A percentile compares a stretch with the other conserved stretches of the same genome.
phyloP scores from a whole-genome alignment of 2,113 vertebrate species.

The Bettongia penicillata region DNA sequence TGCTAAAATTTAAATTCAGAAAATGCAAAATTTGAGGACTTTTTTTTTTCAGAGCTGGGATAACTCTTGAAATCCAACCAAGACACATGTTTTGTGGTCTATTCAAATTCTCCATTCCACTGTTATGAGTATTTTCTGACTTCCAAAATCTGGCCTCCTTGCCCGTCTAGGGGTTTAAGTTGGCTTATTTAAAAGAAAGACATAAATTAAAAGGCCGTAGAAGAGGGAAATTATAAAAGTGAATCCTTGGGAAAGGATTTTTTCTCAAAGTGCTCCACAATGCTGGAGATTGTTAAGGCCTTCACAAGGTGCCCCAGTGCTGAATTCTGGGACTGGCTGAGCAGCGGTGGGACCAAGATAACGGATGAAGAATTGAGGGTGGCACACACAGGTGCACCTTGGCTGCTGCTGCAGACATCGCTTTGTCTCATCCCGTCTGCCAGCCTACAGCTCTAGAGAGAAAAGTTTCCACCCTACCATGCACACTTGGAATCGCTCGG shows the following conservation, averaged over 20 bases:
- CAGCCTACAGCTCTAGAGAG: background rate
- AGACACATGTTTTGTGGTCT: background rate
- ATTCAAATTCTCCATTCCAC: background rate
- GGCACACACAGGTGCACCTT: too few relatives aligned
- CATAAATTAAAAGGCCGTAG: background rate
- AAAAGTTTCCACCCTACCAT: background rate
- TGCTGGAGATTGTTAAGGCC: background rate
- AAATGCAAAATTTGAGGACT: background rate
- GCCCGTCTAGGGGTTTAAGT: background rate
- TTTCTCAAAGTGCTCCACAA: accelerated
- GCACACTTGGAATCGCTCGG: background rate
- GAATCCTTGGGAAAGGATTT: background rate
- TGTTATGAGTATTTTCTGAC: background rate
- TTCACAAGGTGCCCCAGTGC: background rate
- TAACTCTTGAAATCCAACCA: background rate
- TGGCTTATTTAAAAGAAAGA: constrained; percentile 7
- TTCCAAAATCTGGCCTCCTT: background rate
- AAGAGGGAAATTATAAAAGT: background rate
- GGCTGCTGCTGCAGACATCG: background rate
- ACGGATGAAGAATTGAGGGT: background rate
- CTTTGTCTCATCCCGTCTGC: background rate
- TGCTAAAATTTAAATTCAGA: background rate
- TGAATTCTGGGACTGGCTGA: background rate
- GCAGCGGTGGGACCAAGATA: background rate
- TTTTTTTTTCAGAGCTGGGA: background rate